Base-by-base conservation (phyloP, 1,140 invertebrate genomes). In the Meloidogyne floridensis region DNA sequence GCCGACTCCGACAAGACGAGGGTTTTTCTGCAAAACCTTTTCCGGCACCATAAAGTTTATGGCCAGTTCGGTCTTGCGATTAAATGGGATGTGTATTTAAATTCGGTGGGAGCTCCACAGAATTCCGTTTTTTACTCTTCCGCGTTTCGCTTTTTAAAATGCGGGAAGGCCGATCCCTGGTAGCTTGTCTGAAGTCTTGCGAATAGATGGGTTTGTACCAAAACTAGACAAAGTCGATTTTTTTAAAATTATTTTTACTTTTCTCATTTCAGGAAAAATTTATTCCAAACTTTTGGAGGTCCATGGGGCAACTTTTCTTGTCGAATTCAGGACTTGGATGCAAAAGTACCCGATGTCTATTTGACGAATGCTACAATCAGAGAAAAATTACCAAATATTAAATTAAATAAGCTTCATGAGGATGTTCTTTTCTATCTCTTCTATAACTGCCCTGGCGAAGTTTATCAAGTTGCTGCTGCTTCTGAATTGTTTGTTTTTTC, bases 391-490 rank as follows among this genome's bases (percentile, higher is more conserved):
- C 95, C 96, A 81, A 94, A 95, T 87, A 93, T 98, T 89, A 95
- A 97, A 92, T 92, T 98, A 90, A 95, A 94, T 92, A 94, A 96
- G 91, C 97, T 98, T 92, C 96, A 97, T 91, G 97, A 99, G 91
- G 97, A 99, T 92, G 93, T 98, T 88, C 93, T 99, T 85, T 99
- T 99, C 93, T 99, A 96, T 92, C 93, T 99, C 91, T 99, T 98
- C 93, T 99, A 99, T 91, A 98, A 96, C 91, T 98, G 96, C 92
- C 95, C 96, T 87, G 96, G 96, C 87, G 97, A 99, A 93, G 93
- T 96, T 84, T 93, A 99, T 91, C 97, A 99, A 93, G 92, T 98
- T 84, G 95, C 95, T 85, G 96, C 96, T 78, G 96, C 96, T 85
- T 93, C 94, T 85, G 97, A 98, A 93, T 92, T 99, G 96, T 98